Conservation (phyloP, 2,113 vertebrate genomes). For the Otocyon megalotis region DNA sequence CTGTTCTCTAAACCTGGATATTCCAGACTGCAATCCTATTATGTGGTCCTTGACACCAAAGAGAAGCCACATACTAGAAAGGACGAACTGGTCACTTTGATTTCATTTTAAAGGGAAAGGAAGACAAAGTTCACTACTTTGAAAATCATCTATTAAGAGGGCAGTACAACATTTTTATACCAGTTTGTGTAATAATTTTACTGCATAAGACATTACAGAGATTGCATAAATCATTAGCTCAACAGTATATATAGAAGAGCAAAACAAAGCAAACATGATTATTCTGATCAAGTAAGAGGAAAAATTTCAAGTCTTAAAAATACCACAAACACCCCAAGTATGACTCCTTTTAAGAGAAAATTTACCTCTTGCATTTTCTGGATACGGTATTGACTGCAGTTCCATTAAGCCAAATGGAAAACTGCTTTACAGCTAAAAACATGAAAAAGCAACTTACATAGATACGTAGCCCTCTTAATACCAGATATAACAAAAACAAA, state of each 20-base stretch:
- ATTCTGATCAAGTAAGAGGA: conserved; percentile 53
- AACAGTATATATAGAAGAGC: conserved; percentile 33
- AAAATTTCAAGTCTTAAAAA: conserved; percentile 77
- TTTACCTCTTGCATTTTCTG: conserved; percentile 43
- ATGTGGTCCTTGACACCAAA: neutral
- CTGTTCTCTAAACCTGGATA: neutral
- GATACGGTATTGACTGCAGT: neutral
- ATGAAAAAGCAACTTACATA: neutral
- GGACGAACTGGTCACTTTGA: neutral
- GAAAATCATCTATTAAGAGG: conserved; percentile 33
- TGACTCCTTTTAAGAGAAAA: conserved; percentile 72
- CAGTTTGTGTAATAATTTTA: conserved; percentile 79
- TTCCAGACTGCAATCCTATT: too few species aligned
- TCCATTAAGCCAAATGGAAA: neutral
- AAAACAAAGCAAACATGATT: conserved; percentile 69
- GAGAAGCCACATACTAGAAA: neutral
- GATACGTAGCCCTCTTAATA: conserved; percentile 42
- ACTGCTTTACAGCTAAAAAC: neutral
- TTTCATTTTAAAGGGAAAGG: conserved; percentile 6
- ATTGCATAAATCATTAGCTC: conserved; percentile 65
- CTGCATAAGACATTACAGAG: conserved; percentile 77
- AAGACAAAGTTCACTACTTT: neutral
- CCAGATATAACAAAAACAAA: neutral
- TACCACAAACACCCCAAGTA: conserved; percentile 70
- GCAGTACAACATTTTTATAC: conserved; percentile 34